These are phyloP conservation scores for Drosophila antonietae DNA, from an alignment of 2,888 invertebrate species.

Conservation along the genomic window DNA sequence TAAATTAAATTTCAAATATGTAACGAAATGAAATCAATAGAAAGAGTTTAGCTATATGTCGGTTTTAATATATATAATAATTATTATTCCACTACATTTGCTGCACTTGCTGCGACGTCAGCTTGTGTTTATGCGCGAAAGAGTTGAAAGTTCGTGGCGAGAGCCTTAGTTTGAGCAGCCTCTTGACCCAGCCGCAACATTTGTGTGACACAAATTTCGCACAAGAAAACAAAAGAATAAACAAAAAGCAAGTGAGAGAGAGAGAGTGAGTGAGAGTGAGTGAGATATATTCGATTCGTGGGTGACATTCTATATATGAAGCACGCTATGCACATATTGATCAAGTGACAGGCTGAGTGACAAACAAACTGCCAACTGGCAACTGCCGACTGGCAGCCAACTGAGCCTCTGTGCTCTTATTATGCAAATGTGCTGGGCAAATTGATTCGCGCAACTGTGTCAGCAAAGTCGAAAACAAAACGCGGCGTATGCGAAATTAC, in stretches of 20 bases:
- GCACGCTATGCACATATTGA: slow-evolving; percentile 77
- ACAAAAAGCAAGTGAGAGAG: neutral
- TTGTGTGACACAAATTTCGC: slow-evolving; percentile 70
- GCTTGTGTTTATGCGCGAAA: slow-evolving; percentile 65
- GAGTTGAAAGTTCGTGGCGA: slow-evolving; percentile 45
- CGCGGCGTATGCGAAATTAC: slow-evolving; percentile 78
- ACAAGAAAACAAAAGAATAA: slow-evolving; percentile 72
- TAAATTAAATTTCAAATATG: neutral
- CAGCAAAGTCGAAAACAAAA: slow-evolving; percentile 71
- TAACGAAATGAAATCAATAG: slow-evolving; percentile 2
- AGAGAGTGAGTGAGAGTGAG: neutral
- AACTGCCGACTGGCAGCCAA: slow-evolving; percentile 21
- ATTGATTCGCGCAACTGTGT: slow-evolving; percentile 72
- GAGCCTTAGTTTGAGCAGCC: slow-evolving; percentile 43
- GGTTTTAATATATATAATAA: slow-evolving; percentile 41
- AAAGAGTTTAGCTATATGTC: slow-evolving; percentile 27
- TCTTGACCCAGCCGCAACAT: slow-evolving; percentile 66
- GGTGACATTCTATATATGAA: slow-evolving; percentile 68
- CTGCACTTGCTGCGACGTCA: slow-evolving; percentile 48
- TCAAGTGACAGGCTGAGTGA: slow-evolving; percentile 78
- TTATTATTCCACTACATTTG: slow-evolving; percentile 73
- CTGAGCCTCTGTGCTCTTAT: slow-evolving; percentile 61
- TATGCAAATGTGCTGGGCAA: slow-evolving; percentile 74
- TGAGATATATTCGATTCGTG: slow-evolving; percentile 2
- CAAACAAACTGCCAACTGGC: slow-evolving; percentile 63